Percentiles rank a stretch among this genome's conserved stretches.
Conservation (phyloP, 2,888 invertebrate species). For the Drosophila seclusa region DNA sequence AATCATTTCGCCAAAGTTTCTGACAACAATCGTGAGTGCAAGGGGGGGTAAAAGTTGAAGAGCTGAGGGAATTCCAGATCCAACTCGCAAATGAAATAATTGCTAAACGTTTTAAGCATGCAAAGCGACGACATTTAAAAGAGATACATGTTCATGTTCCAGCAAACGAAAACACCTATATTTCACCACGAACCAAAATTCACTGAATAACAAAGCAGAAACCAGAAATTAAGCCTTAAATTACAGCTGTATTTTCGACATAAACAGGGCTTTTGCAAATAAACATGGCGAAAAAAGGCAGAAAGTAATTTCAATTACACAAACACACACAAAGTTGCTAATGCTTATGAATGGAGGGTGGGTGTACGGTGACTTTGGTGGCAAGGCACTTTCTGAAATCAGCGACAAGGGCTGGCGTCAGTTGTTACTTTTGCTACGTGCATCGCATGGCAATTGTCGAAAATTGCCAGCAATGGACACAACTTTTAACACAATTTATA, state of each 20-base stretch:
- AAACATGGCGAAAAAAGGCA: neutral
- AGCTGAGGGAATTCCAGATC: slow-evolving; percentile 20
- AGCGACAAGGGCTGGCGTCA: slow-evolving; percentile 56
- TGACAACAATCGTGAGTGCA: slow-evolving; percentile 41
- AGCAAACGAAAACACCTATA: neutral
- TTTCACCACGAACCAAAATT: neutral
- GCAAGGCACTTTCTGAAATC: slow-evolving; percentile 44
- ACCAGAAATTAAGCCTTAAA: neutral
- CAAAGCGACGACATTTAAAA: slow-evolving; percentile 57
- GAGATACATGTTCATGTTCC: slow-evolving; percentile 21
- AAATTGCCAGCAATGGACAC: slow-evolving; percentile 53
- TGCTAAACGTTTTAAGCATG: slow-evolving; percentile 74
- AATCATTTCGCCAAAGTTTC: slow-evolving; percentile 69
- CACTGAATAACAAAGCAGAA: too few relatives aligned
- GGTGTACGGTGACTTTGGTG: neutral
- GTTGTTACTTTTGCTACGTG: slow-evolving; percentile 60
- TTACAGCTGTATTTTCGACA: neutral
- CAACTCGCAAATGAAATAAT: slow-evolving; percentile 71
- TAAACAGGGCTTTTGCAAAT: neutral
- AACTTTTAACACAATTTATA: slow-evolving; percentile 78
- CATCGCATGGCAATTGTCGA: slow-evolving; percentile 61
- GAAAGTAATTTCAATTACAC: slow-evolving; percentile 15
- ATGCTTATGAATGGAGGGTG: neutral
- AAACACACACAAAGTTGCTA: neutral
- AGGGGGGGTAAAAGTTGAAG: neutral